These are phyloP conservation scores for Xyliphius kryptos DNA, from an alignment of 2,113 vertebrate genomes.

Conservation along the genomic window DNA sequence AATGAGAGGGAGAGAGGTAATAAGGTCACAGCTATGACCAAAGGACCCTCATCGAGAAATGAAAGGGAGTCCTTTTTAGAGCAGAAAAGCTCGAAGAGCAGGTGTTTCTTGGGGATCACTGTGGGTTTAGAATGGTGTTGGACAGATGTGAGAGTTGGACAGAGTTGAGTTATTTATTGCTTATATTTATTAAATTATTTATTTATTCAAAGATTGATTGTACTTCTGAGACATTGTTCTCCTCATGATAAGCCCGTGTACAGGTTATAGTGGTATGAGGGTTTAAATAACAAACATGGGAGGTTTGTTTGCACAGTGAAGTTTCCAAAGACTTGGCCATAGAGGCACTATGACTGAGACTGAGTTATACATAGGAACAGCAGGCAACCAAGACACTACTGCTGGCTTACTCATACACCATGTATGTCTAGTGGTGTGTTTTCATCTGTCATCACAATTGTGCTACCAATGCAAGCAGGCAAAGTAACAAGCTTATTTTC, in stretches of 20 bases:
- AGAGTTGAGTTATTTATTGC: conserved; percentile 69
- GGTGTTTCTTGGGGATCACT: conserved; percentile 25
- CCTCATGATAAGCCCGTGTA: conserved; percentile 2
- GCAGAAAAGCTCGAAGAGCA: conserved; percentile 16
- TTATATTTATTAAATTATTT: conserved; percentile 66
- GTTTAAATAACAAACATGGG: too few relatives aligned
- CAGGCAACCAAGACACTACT: too few relatives aligned
- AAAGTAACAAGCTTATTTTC: too few relatives aligned
- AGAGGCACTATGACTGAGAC: too few relatives aligned
- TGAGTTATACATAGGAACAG: too few relatives aligned
- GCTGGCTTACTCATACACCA: too few relatives aligned
- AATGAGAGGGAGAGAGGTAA: conserved; percentile 30
- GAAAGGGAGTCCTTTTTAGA: not conserved
- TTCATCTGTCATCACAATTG: too few relatives aligned
- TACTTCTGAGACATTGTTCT: conserved; percentile 15
- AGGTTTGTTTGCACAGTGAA: too few relatives aligned
- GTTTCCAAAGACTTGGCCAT: too few relatives aligned
- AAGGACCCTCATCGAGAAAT: conserved; percentile 5
- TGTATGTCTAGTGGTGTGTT: too few relatives aligned
- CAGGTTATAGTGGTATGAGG: too few relatives aligned
- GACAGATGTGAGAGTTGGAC: conserved; percentile 48
- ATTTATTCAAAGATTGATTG: conserved; percentile 46
- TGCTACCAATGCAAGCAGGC: too few relatives aligned
- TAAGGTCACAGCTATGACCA: conserved; percentile 20
- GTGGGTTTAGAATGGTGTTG: conserved; percentile 21